Percentiles rank a stretch among this genome's conserved stretches.
Conservation (phyloP, 2,113 vertebrate species). For the Spea multiplicata region DNA sequence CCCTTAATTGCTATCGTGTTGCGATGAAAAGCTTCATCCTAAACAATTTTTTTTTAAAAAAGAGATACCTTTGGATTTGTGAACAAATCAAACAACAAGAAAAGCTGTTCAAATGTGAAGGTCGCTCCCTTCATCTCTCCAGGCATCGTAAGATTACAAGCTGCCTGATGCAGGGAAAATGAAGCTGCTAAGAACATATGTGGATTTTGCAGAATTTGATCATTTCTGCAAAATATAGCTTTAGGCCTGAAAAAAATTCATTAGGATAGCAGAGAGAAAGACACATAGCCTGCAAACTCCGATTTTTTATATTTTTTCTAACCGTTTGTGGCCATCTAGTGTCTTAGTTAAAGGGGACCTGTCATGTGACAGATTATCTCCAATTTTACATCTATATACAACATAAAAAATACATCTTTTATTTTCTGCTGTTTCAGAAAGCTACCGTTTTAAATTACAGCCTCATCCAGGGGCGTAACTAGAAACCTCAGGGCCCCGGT, state of each 20-base stretch:
- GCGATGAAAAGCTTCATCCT: slow-evolving; percentile 37
- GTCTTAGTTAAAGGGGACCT: slow-evolving; percentile 11
- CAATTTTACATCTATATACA: too few species aligned
- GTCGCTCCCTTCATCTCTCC: slow-evolving; percentile 54
- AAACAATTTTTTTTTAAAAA: slow-evolving; percentile 35
- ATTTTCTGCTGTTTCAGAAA: too few species aligned
- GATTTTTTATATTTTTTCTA: not conserved
- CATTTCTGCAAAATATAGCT: slow-evolving; percentile 39
- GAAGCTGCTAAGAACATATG: slow-evolving; percentile 38
- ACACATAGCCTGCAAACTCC: not conserved
- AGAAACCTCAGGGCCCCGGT: too few species aligned
- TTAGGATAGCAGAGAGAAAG: slow-evolving; percentile 28
- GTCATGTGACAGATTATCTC: too few species aligned
- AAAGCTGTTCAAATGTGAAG: slow-evolving; percentile 42
- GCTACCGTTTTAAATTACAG: too few species aligned
- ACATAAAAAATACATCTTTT: too few species aligned
- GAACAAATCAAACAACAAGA: slow-evolving; percentile 49
- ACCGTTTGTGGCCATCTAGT: not conserved
- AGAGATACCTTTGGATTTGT: slow-evolving; percentile 37
- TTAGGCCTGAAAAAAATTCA: slow-evolving; percentile 36
- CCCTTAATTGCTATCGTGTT: slow-evolving; percentile 15
- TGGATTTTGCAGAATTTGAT: slow-evolving; percentile 47
- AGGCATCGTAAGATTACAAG: slow-evolving; percentile 45
- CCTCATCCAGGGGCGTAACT: too few species aligned
- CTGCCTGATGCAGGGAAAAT: slow-evolving; percentile 26